Base-by-base conservation (phyloP, 2,888 invertebrate species). In the Matsumyia berberina region DNA sequence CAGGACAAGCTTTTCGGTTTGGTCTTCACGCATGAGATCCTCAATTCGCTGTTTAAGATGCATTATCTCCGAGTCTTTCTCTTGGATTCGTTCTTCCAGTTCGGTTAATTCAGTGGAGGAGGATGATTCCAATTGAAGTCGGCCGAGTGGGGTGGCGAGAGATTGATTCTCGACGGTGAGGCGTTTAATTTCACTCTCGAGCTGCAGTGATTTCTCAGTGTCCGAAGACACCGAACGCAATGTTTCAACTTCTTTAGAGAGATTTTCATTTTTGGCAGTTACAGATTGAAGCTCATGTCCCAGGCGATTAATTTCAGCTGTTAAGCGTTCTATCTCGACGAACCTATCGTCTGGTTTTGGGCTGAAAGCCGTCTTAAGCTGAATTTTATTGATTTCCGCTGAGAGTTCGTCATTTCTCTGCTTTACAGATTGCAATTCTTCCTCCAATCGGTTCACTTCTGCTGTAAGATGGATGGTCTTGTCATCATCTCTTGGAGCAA, bases 11-110 rank as follows among this genome's bases (percentile, higher is more conserved):
- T 91, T 90, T 70, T 92, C 90, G 5, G 91, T 89, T 64, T 90
- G 88, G 82, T 92, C 91, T 88, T 92, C 92, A 12, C 90, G 89
- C 88, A 92, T 92, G 0, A 92, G 89, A 51, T 93, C 92, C 60
- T 92, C 91, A 42, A 91, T 90, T 86, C 90, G 91, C 81, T 90
- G 90, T 79, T 89, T 90, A 0, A 90, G 86, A 49, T 91, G 91
- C 77, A 89, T 87, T 73, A 91, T 90, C 85, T 91, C 90, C 0
- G 90, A 87, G 72, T 91, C 90, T 77, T 90, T 90, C 46, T 90
- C 90, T 72, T 91, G 90, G 6, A 92, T 55, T 74, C 87, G 89
- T 11, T 86, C 87, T 17, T 87, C 49, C 9, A 89, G 87, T 17
- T 90, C 90, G 17, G 39, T 44, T 6, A 11, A 15, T 55, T 77